A percentile compares a stretch with the other conserved stretches of the same genome.
These are phyloP conservation scores for Diplodus sargus DNA, from an alignment of 2,797 vertebrate genomes.

Conservation along the genomic window DNA sequence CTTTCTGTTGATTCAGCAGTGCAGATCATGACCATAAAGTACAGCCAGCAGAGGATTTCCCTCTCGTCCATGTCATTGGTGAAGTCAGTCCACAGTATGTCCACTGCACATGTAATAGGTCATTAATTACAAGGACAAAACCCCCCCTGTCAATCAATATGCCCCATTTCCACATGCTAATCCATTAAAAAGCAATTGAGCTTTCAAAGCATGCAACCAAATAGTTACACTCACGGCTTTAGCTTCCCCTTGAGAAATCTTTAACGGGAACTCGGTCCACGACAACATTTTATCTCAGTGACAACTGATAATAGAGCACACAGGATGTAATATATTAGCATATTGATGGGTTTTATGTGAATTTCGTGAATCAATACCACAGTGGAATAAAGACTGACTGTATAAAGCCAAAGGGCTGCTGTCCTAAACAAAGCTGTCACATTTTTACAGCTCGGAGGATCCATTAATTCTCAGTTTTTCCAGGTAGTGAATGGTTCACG, in stretches of 20 bases:
- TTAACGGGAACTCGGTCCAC: slow-evolving; percentile 25
- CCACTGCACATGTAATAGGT: not conserved
- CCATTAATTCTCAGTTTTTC: slow-evolving; percentile 9
- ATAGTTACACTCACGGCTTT: slow-evolving; percentile 23
- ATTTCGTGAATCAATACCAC: slow-evolving; percentile 32
- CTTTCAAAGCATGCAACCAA: slow-evolving; percentile 38
- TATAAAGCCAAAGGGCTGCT: slow-evolving; percentile 4
- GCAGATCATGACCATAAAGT: slow-evolving; percentile 32
- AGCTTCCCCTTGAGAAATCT: slow-evolving; percentile 31
- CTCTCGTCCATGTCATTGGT: not conserved
- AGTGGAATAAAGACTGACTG: slow-evolving; percentile 22
- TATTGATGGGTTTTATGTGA: slow-evolving; percentile 40
- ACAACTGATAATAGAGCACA: slow-evolving; percentile 23
- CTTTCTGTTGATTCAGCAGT: slow-evolving; percentile 39
- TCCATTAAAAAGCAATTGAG: slow-evolving; percentile 43
- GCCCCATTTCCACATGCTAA: slow-evolving; percentile 37
- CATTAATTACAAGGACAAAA: slow-evolving; percentile 39
- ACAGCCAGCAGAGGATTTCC: slow-evolving; percentile 4
- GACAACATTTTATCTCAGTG: slow-evolving; percentile 34
- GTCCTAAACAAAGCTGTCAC: slow-evolving; percentile 28
- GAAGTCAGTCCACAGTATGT: slow-evolving; percentile 29
- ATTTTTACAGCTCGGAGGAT: slow-evolving; percentile 11
- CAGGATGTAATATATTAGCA: slow-evolving; percentile 21
- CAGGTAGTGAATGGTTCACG: slow-evolving; percentile 4
- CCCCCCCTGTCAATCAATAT: slow-evolving; percentile 54